These are phyloP conservation scores for Lamellibrachia satsuma DNA, from an alignment of 2,888 invertebrate genomes.

Conservation along the genomic window DNA sequence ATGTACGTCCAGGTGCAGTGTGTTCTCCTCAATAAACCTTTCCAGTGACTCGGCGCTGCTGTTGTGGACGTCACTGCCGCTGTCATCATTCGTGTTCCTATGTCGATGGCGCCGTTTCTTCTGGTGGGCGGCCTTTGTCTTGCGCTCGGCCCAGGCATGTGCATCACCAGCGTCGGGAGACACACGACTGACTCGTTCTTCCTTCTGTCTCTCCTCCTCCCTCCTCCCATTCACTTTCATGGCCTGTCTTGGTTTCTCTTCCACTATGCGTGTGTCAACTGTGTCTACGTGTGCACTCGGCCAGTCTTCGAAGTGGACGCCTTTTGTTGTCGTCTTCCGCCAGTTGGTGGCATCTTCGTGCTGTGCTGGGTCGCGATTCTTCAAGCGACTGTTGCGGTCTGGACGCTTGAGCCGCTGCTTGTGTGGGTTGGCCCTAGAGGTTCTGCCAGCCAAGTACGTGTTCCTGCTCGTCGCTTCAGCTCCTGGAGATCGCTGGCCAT, in stretches of 20 bases:
- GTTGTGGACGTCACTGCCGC: slow-evolving; percentile 28
- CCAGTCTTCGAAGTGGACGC: slow-evolving; percentile 4
- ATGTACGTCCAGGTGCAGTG: slow-evolving; percentile 29
- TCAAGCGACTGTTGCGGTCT: background rate
- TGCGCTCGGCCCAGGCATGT: background rate
- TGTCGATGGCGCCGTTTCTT: background rate
- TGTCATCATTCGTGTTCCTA: slow-evolving; percentile 23
- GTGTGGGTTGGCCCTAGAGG: background rate
- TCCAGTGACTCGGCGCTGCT: slow-evolving; percentile 34
- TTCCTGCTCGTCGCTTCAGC: background rate
- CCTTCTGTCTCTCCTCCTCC: background rate
- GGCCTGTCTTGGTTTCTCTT: background rate
- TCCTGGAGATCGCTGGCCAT: background rate
- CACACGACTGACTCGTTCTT: background rate
- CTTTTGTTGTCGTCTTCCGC: background rate
- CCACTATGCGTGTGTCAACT: background rate
- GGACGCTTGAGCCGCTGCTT: background rate
- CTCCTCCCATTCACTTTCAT: background rate
- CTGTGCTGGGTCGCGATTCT: background rate
- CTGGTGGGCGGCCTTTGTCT: background rate
- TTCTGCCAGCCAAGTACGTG: background rate
- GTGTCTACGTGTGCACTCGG: background rate
- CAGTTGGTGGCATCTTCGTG: background rate
- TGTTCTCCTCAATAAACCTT: slow-evolving; percentile 35
- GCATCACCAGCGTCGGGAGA: background rate